Evolutionary conservation across 2,113 vertebrate species (phyloP), one percentile per base, ranked within the genome.

Genomic region (Tychaedon coryphoeus): DNA sequence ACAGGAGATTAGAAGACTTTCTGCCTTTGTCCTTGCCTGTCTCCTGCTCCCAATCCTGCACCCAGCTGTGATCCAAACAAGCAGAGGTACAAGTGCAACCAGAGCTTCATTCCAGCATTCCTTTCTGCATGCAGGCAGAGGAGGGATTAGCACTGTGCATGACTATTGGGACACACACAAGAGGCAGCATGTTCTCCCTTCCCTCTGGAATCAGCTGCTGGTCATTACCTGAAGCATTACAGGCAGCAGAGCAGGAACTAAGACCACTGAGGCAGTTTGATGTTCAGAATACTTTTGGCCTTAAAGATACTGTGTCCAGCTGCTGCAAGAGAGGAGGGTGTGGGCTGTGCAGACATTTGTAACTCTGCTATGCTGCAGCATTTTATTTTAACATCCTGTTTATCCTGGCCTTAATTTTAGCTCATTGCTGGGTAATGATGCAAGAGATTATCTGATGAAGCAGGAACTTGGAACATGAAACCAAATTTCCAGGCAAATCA

Each of bases 311-410:
- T 25, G 9, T 42, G 40, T 91, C 60, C 86, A 94, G 69, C 79
- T 88, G 92, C 58, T 92, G 53, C 26, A 34, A 74, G 22, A 40
- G 26, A 77, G 9, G 6, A 82, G 19, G 20, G 19, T 25, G 45
- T 38, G 28, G 38, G 45, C 14, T 89, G 88, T 1, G 3, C 13
- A 78, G 57, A 93, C 70, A 87, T 81, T 43, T 91, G 69, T 71
- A 86, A 51, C 34, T 56, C 36, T 61, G 53, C 22, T 58, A 53
- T 53, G 48, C 57, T 91, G 66, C 57, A 87, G 58, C n/a, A 42
- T 87, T 96, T 90, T 62, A 38, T 70, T 69, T 84, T 60, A 78
- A 84, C 61, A 81, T 93, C 70, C 77, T 95, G 79, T 94, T 96
- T 95, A 95, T 79, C 20, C 60, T 94, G 81, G 87, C 66, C 77